Percentiles rank a stretch among this genome's conserved stretches.
These are phyloP conservation scores for Timema podura DNA, from an alignment of 2,888 invertebrate genomes.

Conservation along the genomic window DNA sequence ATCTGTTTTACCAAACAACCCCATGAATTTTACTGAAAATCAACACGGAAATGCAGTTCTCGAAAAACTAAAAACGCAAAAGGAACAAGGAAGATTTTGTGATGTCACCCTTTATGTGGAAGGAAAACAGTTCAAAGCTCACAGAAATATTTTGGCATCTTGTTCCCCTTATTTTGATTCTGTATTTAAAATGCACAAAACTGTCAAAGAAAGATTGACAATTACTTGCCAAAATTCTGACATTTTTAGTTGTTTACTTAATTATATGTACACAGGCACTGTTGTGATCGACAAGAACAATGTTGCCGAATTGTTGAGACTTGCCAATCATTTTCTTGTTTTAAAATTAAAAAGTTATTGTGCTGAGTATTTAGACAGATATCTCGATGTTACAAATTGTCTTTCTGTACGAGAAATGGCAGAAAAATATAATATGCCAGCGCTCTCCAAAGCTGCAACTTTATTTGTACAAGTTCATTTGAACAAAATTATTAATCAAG, in stretches of 20 bases:
- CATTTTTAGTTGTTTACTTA: constrained; percentile 55
- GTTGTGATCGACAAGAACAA: constrained; percentile 55
- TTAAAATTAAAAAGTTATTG: constrained; percentile 58
- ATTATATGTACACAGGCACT: constrained; percentile 61
- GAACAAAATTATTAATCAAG: constrained; percentile 51
- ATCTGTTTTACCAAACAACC: constrained; percentile 27
- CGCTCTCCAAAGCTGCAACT: constrained; percentile 53
- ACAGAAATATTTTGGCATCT: constrained; percentile 58
- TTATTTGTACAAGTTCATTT: constrained; percentile 52
- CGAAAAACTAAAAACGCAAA: constrained; percentile 47
- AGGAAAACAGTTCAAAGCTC: constrained; percentile 55
- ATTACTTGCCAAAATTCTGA: constrained; percentile 55
- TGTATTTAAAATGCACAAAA: constrained; percentile 52
- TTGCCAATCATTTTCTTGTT: constrained; percentile 61
- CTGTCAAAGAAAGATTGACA: constrained; percentile 52
- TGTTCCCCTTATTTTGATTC: constrained; percentile 63
- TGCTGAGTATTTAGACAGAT: constrained; percentile 59
- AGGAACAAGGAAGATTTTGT: constrained; percentile 56
- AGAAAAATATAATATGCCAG: constrained; percentile 55
- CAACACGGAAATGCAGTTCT: constrained; percentile 44
- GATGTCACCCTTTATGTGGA: constrained; percentile 58
- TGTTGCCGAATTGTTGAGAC: constrained; percentile 56
- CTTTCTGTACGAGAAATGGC: constrained; percentile 57
- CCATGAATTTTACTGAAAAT: constrained; percentile 45
- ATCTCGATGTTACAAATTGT: constrained; percentile 59